phyloP scores from a whole-genome alignment of 2,113 vertebrate genomes.

The Hiodon alosoides region DNA sequence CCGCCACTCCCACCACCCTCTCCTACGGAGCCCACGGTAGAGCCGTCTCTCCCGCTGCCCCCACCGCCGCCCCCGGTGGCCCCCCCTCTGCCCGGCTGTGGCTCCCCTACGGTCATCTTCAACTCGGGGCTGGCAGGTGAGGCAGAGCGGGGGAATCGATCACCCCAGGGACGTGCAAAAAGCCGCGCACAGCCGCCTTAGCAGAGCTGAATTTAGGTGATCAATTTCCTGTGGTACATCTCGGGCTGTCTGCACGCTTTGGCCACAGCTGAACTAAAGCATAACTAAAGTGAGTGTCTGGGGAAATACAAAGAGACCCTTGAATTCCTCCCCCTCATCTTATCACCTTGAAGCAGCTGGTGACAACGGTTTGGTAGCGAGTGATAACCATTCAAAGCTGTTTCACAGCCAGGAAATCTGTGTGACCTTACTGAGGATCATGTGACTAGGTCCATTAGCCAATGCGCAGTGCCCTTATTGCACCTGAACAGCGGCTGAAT shows the following conservation, averaged over 20 bases:
- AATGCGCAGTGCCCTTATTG: no score
- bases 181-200: neutral
- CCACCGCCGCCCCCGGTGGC: conserved; percentile 82
- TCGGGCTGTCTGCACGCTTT: no score
- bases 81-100: conserved; percentile 80
- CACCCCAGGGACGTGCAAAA: neutral
- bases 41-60: conserved; percentile 62
- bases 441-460: no score
- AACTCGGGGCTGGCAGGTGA: conserved; percentile 94
- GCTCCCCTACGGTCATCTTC: conserved; percentile 88
- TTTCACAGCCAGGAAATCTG: no score
- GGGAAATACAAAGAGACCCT: neutral
- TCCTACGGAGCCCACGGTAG: conserved; percentile 67
- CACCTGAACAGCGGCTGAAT: no score
- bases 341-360: neutral
- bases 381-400: no score
- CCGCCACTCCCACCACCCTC: conserved; percentile 55
- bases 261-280: no score
- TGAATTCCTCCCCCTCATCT: neutral
- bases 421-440: no score
- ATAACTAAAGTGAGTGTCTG: no score
- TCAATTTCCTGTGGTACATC: no score
- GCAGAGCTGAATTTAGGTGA: neutral
- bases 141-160: neutral
- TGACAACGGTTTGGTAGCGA: no score